Evolutionary conservation across 2,113 vertebrate genomes (phyloP).

Genomic region (Heterocephalus glaber): DNA sequence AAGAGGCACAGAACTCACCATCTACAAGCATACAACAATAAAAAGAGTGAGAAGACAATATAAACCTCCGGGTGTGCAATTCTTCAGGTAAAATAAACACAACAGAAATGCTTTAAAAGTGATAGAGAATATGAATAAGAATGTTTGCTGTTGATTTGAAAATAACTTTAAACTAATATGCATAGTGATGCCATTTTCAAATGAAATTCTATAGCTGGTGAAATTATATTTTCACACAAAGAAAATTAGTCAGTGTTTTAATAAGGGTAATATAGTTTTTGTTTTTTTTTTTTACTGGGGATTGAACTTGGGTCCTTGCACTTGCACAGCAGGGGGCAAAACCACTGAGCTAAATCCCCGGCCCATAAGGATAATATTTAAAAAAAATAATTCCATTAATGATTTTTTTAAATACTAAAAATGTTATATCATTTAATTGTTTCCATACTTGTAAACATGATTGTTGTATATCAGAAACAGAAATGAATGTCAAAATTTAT

Average conservation of each 20-base stretch:
- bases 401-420: not conserved
- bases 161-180: not conserved
- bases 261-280: too few relatives aligned
- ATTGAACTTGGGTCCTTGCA: too few relatives aligned
- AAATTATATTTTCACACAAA: not conserved
- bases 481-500: not conserved
- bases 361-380: not conserved
- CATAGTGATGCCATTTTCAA: not conserved
- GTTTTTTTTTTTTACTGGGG: too few relatives aligned
- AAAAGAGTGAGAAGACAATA: not conserved
- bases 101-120: not conserved
- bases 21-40: not conserved
- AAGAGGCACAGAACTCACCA: not conserved
- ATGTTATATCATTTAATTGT: not conserved
- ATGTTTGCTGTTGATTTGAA: not conserved
- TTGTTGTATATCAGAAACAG: not conserved
- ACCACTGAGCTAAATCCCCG: too few relatives aligned
- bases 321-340: too few relatives aligned
- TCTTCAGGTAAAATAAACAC: not conserved
- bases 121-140: not conserved
- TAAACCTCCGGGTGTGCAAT: too few relatives aligned
- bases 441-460: not conserved
- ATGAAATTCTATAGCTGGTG: not conserved
- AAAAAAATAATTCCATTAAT: not conserved
- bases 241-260: not conserved